A percentile compares a stretch with the other conserved stretches of the same genome.
These are phyloP conservation scores for Drosophila eugracilis DNA, from an alignment of 1,140 invertebrate genomes.

Conservation along the genomic window DNA sequence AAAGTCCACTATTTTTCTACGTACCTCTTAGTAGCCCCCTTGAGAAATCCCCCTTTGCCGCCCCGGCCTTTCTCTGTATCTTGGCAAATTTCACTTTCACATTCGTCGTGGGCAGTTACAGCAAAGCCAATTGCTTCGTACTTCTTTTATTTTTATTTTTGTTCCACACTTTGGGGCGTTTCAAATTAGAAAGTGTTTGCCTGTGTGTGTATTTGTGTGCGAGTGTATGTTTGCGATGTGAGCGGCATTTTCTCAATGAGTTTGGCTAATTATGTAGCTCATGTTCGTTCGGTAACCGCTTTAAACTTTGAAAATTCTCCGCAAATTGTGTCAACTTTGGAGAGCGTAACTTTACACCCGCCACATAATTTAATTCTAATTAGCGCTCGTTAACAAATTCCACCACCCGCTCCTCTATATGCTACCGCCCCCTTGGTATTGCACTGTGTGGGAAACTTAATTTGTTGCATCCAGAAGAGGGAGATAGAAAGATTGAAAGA, in stretches of 20 bases:
- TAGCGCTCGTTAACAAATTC: conserved; percentile 43
- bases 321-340: conserved; percentile 26
- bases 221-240: conserved; percentile 12
- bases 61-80: conserved; percentile 14
- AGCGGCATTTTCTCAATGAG: conserved; percentile 42
- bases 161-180: conserved; percentile 38
- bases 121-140: conserved; percentile 60
- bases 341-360: conserved; percentile 14
- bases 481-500: neutral
- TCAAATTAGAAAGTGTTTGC: conserved; percentile 71
- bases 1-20: neutral
- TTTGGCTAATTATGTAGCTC: conserved; percentile 49
- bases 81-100: conserved; percentile 74
- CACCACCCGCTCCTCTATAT: conserved; percentile 4
- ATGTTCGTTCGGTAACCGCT: conserved; percentile 29
- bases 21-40: neutral
- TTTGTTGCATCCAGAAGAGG: conserved; percentile 59
- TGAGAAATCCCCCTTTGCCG: neutral
- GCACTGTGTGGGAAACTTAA: conserved; percentile 71
- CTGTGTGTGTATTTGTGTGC: conserved; percentile 4
- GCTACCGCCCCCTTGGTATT: conserved; percentile 12
- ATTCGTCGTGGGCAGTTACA: conserved; percentile 72
- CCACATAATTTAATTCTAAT: conserved; percentile 56
- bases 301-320: conserved; percentile 26
- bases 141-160: conserved; percentile 45